A percentile compares a stretch with the other conserved stretches of the same genome.
These are phyloP conservation scores for Hiodon tergisus DNA, from an alignment of 2,113 vertebrate species.

Conservation along the genomic window DNA sequence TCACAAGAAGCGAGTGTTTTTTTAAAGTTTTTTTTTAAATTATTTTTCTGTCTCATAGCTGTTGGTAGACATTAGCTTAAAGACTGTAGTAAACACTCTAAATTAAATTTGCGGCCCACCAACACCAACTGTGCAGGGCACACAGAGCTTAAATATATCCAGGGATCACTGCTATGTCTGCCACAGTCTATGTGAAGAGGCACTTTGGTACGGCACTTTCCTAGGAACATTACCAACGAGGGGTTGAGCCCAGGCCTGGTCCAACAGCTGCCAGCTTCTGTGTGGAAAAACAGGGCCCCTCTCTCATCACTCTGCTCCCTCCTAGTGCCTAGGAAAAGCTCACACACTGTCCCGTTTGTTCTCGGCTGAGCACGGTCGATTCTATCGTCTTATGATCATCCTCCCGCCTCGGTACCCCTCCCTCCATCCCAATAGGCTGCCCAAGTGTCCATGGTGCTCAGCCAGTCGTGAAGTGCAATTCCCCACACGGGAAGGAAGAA, in stretches of 20 bases:
- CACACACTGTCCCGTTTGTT: neutral
- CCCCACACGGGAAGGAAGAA: neutral
- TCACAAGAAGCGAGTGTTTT: no score
- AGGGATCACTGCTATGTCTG: no score
- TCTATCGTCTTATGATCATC: neutral
- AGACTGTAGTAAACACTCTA: no score
- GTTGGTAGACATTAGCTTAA: no score
- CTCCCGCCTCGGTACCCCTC: neutral
- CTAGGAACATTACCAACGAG: no score
- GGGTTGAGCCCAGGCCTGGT: neutral
- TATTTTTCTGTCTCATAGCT: no score
- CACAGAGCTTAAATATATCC: no score
- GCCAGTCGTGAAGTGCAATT: conserved; percentile 31
- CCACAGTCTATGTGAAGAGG: no score
- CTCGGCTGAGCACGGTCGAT: neutral
- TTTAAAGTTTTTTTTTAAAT: no score
- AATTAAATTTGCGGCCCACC: no score
- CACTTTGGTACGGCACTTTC: no score
- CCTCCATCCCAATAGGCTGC: neutral
- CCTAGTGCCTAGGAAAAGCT: neutral
- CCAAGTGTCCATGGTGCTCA: conserved; percentile 6
- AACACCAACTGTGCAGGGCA: no score
- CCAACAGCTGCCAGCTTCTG: neutral
- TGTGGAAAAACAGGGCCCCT: neutral
- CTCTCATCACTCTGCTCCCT: neutral